Evolutionary conservation across 2,888 invertebrate species (phyloP).

Genomic region (Leucania comma): DNA sequence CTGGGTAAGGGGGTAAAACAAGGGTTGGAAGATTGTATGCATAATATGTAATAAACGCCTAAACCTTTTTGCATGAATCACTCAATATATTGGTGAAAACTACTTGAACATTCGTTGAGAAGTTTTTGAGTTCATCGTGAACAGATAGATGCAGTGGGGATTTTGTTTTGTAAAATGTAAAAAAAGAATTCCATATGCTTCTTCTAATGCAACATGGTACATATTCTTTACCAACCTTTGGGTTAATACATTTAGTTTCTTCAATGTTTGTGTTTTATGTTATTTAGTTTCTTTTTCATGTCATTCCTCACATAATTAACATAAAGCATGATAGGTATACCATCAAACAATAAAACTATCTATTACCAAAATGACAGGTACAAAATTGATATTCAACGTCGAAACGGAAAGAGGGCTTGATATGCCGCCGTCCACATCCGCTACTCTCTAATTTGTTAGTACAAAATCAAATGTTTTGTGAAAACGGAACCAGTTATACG

Average conservation of each 20-base stretch:
- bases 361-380: slow-evolving; percentile 6
- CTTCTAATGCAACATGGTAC: no score
- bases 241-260: no score
- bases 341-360: neutral
- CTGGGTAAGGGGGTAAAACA: no score
- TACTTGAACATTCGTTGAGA: no score
- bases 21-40: no score
- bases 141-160: no score
- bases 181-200: no score
- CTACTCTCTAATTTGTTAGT: slow-evolving; percentile 69
- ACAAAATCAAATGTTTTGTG: slow-evolving; percentile 67
- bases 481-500: slow-evolving; percentile 81
- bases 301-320: neutral
- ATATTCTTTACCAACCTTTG: neutral
- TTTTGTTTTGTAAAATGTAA: no score
- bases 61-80: no score
- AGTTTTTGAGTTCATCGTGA: no score
- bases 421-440: slow-evolving; percentile 58
- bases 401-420: slow-evolving; percentile 56
- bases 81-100: no score
- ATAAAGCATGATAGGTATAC: neutral
- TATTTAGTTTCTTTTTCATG: neutral
- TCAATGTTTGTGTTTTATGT: neutral
- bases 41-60: no score
- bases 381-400: slow-evolving; percentile 47